Evolutionary conservation across 2,888 invertebrate species (phyloP).

Genomic region (Chelonus formosanus): DNA sequence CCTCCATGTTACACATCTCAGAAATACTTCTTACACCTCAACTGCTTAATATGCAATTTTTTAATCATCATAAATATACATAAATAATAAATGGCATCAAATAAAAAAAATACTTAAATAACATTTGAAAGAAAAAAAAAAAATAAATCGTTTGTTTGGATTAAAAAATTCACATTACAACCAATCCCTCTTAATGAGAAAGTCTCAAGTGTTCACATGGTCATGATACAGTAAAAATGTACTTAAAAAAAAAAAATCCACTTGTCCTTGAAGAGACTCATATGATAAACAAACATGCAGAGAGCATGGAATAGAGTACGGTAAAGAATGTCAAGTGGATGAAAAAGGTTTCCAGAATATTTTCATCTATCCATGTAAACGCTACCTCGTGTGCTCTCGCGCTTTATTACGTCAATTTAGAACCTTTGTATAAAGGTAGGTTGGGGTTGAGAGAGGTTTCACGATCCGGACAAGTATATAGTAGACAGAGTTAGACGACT

Average conservation of each 20-base stretch:
- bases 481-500: not conserved
- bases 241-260: constrained; percentile 12
- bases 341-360: constrained; percentile 37
- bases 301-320: constrained; percentile 4
- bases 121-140: not conserved
- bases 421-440: constrained; percentile 32
- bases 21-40: too few relatives aligned
- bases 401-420: constrained; percentile 55
- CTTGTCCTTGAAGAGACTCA: constrained; percentile 24
- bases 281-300: constrained; percentile 30
- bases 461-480: constrained; percentile 5
- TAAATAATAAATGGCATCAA: too few relatives aligned
- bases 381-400: constrained; percentile 37
- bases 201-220: constrained; percentile 16
- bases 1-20: too few relatives aligned
- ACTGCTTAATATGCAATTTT: too few relatives aligned
- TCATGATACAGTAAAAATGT: constrained; percentile 8
- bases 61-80: too few relatives aligned
- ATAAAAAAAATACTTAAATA: too few relatives aligned
- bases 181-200: constrained; percentile 12
- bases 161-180: constrained; percentile 7
- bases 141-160: not conserved
- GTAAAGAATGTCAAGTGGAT: constrained; percentile 30
- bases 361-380: constrained; percentile 54
- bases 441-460: constrained; percentile 9